Percentiles rank a stretch among this genome's conserved stretches.
Evolutionary conservation across 2,113 vertebrate genomes (phyloP).

Genomic region (Osmerus mordax): DNA sequence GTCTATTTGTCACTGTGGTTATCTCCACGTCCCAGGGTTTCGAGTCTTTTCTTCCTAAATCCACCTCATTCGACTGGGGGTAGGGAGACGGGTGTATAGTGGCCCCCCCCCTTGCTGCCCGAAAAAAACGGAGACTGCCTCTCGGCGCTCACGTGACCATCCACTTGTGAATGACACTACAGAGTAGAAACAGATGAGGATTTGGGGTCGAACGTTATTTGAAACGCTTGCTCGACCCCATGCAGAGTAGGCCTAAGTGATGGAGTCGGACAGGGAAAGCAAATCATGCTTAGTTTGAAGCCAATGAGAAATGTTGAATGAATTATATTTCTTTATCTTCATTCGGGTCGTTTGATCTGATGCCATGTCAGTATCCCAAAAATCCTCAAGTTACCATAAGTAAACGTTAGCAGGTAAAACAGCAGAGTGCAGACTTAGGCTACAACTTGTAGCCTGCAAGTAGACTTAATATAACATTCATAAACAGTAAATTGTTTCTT

Average conservation of each 20-base stretch:
- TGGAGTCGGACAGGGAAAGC: not conserved
- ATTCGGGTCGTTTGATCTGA: too few relatives aligned
- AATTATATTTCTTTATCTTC: too few relatives aligned
- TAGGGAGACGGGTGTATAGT: conserved; percentile 65
- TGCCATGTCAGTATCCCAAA: too few relatives aligned
- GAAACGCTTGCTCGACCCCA: conserved; percentile 4
- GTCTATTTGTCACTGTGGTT: conserved; percentile 43
- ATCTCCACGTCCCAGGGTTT: conserved; percentile 63
- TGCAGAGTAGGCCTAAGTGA: not conserved
- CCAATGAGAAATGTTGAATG: too few relatives aligned
- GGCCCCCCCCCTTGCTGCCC: conserved; percentile 34
- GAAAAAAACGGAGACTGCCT: conserved; percentile 36
- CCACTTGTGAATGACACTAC: conserved; percentile 48
- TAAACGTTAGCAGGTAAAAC: too few relatives aligned
- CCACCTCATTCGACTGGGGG: conserved; percentile 60
- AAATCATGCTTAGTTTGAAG: too few relatives aligned
- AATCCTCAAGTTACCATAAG: too few relatives aligned
- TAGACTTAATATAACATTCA: too few relatives aligned
- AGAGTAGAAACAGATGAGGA: conserved; percentile 65
- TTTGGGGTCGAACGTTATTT: conserved; percentile 26
- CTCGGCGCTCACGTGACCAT: conserved; percentile 24
- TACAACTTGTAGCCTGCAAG: too few relatives aligned
- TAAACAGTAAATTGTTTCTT: too few relatives aligned
- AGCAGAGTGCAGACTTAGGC: too few relatives aligned
- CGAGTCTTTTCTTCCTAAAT: conserved; percentile 59